Evolutionary conservation across 2,113 vertebrate species (phyloP), one percentile per base, ranked within the genome.

Genomic region (Synchiropus splendidus): DNA sequence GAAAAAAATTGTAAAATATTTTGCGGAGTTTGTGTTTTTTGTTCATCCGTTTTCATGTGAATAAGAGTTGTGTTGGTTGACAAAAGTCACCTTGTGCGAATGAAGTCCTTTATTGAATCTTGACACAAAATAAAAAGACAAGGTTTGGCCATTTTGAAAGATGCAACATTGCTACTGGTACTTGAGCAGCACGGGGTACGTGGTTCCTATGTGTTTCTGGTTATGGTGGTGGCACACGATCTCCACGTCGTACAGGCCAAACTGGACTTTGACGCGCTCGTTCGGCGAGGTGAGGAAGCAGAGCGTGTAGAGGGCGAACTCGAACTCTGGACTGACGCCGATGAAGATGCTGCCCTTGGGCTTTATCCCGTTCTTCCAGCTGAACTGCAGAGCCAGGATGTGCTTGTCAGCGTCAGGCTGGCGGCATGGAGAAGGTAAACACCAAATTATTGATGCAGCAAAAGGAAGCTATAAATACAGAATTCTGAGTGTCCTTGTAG

Each of bases 261-360:
- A 88, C 45, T 83, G 79, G 39, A 88, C 78, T 69, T 78, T 84
- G 31, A 86, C 82, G 0, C 81, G 79, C 54, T 85, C 84, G 3
- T 82, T 84, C 10, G 85, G 83, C 0, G 84, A 86, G 17, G 21
- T 67, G 51, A 88, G 83, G 71, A 88, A 88, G 62, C 82, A 84
- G 58, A 88, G 71, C 2, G 86, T 88, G 70, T 88, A 88, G 44
- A 88, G 76, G 21, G 87, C 81, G 0, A 88, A 81, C 70, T 88
- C 86, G 9, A 88, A 88, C 72, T 88, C 87, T 0, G 87, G 86
- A 53, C 86, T 88, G 75, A 86, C 83, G 0, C 86, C 86, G 2
- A 88, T 62, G 66, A 88, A 88, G 72, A 86, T 85, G 80, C 86
- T 87, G 33, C 87, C 85, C 64, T 83, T 85, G 18, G 85, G 82